phyloP scores from a whole-genome alignment of 2,113 vertebrate species.

The Chaetura pelagica region DNA sequence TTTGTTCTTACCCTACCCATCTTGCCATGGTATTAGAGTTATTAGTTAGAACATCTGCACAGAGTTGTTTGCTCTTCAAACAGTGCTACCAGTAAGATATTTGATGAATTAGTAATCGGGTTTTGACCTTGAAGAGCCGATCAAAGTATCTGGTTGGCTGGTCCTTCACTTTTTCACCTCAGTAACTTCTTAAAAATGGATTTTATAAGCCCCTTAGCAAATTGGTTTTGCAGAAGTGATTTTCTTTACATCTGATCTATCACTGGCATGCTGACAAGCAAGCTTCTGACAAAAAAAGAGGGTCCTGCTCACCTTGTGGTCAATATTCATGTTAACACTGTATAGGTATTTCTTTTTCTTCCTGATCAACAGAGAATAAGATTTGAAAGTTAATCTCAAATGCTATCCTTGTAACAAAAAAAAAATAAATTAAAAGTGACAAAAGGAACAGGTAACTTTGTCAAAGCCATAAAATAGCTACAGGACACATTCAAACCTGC shows the following conservation, averaged over 20 bases:
- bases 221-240: conserved; percentile 73
- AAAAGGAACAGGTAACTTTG: neutral
- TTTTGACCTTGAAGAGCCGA: conserved; percentile 75
- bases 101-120: conserved; percentile 78
- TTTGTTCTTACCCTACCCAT: conserved; percentile 43
- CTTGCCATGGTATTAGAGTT: conserved; percentile 46
- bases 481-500: neutral
- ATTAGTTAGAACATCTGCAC: conserved; percentile 62
- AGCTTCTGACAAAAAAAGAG: conserved; percentile 35
- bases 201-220: conserved; percentile 78
- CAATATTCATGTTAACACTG: conserved; percentile 44
- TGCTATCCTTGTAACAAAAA: neutral
- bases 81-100: conserved; percentile 57
- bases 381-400: conserved; percentile 1
- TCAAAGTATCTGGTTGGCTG: conserved; percentile 72
- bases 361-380: neutral
- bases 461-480: neutral
- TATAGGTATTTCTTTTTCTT: neutral
- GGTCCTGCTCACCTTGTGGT: conserved; percentile 53
- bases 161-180: conserved; percentile 66
- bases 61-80: conserved; percentile 71
- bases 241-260: conserved; percentile 76
- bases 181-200: conserved; percentile 75
- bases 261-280: conserved; percentile 57
- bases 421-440: neutral